These are phyloP conservation scores for Chaenocephalus aceratus DNA, from an alignment of 2,113 vertebrate genomes.

Conservation along the genomic window DNA sequence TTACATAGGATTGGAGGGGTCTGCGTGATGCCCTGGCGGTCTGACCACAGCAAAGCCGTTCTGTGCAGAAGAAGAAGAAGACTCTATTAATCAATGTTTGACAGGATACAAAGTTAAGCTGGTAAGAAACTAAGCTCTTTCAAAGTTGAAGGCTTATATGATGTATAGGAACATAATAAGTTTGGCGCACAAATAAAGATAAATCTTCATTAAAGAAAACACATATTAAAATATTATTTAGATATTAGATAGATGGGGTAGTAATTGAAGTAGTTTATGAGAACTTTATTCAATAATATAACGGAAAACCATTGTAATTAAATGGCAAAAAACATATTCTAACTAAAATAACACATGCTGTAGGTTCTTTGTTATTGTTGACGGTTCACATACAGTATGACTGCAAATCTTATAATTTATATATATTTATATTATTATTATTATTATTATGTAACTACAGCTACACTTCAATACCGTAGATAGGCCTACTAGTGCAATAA, in stretches of 20 bases:
- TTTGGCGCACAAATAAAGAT: neutral
- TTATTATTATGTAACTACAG: too few species aligned
- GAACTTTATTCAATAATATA: neutral
- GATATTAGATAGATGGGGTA: neutral
- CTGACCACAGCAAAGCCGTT: conserved; percentile 95
- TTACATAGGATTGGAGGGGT: conserved; percentile 92
- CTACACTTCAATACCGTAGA: too few species aligned
- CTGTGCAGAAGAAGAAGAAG: conserved; percentile 74
- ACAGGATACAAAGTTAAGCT: neutral
- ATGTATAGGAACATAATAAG: neutral
- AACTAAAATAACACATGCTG: neutral
- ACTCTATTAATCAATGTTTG: conserved; percentile 17
- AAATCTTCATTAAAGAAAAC: neutral
- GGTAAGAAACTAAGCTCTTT: neutral
- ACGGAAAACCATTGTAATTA: neutral
- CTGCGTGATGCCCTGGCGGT: conserved; percentile 92
- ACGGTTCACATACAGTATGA: neutral
- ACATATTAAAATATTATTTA: neutral
- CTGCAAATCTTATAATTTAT: neutral
- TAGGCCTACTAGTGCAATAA: too few species aligned
- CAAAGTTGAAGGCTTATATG: neutral
- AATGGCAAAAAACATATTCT: too few species aligned
- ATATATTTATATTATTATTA: too few species aligned
- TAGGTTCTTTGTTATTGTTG: neutral
- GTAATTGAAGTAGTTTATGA: neutral